These are phyloP conservation scores for Cryptophagus acutangulus DNA, from an alignment of 2,888 invertebrate genomes.

Conservation along the genomic window DNA sequence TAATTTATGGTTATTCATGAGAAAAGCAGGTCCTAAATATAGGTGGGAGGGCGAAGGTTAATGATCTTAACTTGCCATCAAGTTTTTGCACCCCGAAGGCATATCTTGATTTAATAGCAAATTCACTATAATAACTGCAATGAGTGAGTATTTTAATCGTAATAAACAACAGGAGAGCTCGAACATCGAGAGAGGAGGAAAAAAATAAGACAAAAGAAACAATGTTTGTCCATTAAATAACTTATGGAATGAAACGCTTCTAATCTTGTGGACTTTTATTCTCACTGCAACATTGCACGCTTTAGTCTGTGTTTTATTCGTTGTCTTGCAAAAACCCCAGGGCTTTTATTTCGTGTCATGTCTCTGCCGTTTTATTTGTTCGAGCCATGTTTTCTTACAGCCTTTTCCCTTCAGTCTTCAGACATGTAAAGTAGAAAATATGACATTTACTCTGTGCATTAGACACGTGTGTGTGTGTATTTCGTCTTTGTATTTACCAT, in stretches of 20 bases:
- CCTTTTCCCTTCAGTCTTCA: constrained; percentile 25
- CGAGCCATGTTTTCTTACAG: constrained; percentile 16
- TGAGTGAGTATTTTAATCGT: constrained; percentile 9
- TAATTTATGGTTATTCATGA: constrained; percentile 36
- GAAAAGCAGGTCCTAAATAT: constrained; percentile 23
- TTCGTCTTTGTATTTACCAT: constrained; percentile 22
- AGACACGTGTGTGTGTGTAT: too few species aligned
- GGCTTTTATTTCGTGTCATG: constrained; percentile 26
- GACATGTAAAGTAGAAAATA: constrained; percentile 34
- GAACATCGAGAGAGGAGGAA: background rate
- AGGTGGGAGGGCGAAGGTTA: constrained; percentile 34
- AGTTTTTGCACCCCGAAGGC: constrained; percentile 33
- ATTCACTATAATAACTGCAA: constrained; percentile 11
- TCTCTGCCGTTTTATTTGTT: constrained; percentile 26
- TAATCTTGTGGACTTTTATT: constrained; percentile 27
- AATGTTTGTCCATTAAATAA: constrained; percentile 19
- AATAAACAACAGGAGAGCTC: background rate
- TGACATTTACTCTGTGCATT: constrained; percentile 32
- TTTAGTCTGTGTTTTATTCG: too few species aligned
- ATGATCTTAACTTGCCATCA: constrained; percentile 36
- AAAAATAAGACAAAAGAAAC: background rate
- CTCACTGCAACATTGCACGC: constrained; percentile 24
- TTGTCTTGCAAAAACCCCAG: constrained; percentile 19
- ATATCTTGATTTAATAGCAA: too few species aligned
- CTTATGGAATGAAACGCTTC: constrained; percentile 13